Evolutionary conservation across 35 echinoderm and acorn worm genomes (phyloP).

Genomic region (Heliocidaris tuberculata): DNA sequence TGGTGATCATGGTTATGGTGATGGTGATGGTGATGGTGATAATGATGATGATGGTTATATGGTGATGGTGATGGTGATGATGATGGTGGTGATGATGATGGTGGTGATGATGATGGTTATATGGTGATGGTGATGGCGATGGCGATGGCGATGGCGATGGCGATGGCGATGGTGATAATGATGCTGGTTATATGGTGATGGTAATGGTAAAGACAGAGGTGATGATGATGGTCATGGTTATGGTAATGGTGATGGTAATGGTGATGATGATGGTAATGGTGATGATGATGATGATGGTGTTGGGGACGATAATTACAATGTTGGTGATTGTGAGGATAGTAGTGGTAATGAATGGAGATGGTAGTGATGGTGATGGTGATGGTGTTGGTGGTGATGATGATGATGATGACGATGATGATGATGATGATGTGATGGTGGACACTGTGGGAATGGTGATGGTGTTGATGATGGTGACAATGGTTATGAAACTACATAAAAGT

Average conservation of each 20-base stretch:
- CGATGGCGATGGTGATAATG: neutral
- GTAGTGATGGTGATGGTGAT: constrained; percentile 10
- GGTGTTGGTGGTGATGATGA: neutral
- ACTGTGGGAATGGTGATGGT: neutral
- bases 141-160: neutral
- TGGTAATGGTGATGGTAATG: neutral
- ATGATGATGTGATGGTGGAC: neutral
- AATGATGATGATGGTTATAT: neutral
- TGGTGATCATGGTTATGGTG: neutral
- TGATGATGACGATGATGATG: neutral
- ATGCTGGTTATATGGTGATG: neutral
- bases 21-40: neutral
- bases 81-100: neutral
- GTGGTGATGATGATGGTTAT: neutral
- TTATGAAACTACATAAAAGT: neutral
- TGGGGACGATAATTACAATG: no score
- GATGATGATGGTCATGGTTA: constrained; percentile 21
- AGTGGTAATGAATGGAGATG: neutral
- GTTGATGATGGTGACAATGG: neutral
- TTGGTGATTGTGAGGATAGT: neutral
- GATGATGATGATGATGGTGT: neutral
- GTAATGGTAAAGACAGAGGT: no score
- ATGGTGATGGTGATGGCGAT: constrained; percentile 4
- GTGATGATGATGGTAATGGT: neutral
- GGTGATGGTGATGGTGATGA: neutral